Base-by-base conservation (phyloP, 2,888 invertebrate species). In the Apotomis turbidana region DNA sequence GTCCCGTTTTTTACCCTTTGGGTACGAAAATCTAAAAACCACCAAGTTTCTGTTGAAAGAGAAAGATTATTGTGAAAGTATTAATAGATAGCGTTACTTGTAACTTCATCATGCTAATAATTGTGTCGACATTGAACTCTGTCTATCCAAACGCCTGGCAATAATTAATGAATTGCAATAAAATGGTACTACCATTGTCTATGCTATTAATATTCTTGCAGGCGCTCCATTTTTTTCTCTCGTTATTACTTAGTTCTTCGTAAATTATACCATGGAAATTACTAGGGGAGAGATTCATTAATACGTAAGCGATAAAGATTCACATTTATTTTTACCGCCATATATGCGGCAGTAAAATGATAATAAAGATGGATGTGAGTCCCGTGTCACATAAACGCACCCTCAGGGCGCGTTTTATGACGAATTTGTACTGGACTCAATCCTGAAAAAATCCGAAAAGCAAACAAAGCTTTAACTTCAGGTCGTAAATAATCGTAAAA, bases 341-440 rank as follows among this genome's bases (percentile, higher is more conserved):
- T 79, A 77, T 81, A 81, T 81, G 82, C 77, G 77, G 87, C 82
- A 87, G 87, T 90, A 90, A 89, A 90, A 88, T 84, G 79, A 83
- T 83, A 85, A 89, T 89, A 89, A 89, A 89, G 82, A 85, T 80
- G 81, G 81, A 83, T 80, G 78, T 81, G 74, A 62, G 71, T 62
- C 79, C 77, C 81, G 70, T 62, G 80, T 78, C 81, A 80, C 79
- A 83, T 84, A 87, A 86, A 85, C 80, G 80, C 80, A 79, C 83
- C 86, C 87, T 75, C 52, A 79, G 78, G 76, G 81, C 75, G 78
- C 79, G 78, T 81, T 80, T 82, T 82, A 81, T 78, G 80, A 83
- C 82, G 78, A 83, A 85, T 83, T 81, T 82, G 82, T 77, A 77
- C 82, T 82, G 80, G 83, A 77, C 81, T 78, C 81, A 82, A 84